Evolutionary conservation across 2,113 vertebrate species (phyloP), one percentile per base, ranked within the genome.

Genomic region (Strix uralensis): DNA sequence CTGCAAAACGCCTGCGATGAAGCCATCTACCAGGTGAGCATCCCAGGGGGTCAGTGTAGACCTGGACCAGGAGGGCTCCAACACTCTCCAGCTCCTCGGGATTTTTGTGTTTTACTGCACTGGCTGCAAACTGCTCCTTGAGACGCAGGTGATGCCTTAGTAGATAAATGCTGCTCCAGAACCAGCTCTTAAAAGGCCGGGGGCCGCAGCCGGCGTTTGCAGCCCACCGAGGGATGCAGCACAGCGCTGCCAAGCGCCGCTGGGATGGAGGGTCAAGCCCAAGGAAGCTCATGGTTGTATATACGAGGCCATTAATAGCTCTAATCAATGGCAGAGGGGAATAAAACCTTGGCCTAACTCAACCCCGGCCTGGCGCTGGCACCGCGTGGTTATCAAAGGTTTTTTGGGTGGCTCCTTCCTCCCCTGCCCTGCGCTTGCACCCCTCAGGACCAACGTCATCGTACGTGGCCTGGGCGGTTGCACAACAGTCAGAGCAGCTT

Each of bases 1-100:
- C 97, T 99, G 96, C 99, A 99, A 96, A 99, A 99, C 4, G 99
- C 99, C 90, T 99, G 99, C 7, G 99, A 99, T 0, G 99, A 99
- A 88, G 99, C 99, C 29, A 97, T 99, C 94, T 99, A 99, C 92
- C 99, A 99, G 98, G 99, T 99, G 97, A 88, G 94, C 74, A 15
- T 34, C 66, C 46, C 61, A 7, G 11, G 1, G 67, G 32, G 6
- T 11, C 8, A 7, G 1, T 0, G 13, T 5, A 46, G 62, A 34
- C 9, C 10, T 0, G 1, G 11, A 0, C 5, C 7, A 0, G 52
- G 36, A 44, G 47, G 12, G n/a, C 67, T 65, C 59, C 0, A 0
- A 0, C 2, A 12, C 7, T 44, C 46, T n/a, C 67, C 25, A 5
- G 19, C 57, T 75, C 66, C 32, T 46, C 32, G 55, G 9, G 40